Base-by-base conservation (phyloP, 1,140 invertebrate genomes). In the Brachionus plicatilis region DNA sequence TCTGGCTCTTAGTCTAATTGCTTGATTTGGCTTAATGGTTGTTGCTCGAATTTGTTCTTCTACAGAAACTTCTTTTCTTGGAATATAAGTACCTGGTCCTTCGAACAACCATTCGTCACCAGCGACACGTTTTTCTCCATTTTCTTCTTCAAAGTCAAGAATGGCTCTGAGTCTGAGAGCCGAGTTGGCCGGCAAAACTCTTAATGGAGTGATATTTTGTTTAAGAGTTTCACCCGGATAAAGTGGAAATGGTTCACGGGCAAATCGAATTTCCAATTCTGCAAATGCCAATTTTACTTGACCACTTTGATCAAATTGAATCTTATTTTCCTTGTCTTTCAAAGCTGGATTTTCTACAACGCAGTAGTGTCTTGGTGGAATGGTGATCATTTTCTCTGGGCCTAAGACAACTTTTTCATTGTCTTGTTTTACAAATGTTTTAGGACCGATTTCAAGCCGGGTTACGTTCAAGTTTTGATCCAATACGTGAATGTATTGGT, bases 401-500 rank as follows among this genome's bases (percentile, higher is more conserved):
- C 88, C 88, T 80, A 88, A 86, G 7, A 90, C 88, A 53, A 90
- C 88, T 84, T 89, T 89, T 84, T 91, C 91, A 90, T 91, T 90
- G 84, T 91, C 91, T 85, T 91, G 89, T 72, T 90, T 84, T 82
- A 91, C 89, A 86, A 88, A 91, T 7, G 91, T 91, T 85, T 91
- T 87, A 29, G 91, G 91, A 68, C 91, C 91, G 85, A 90, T 88
- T 85, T 91, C 90, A 29, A 91, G 86, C 83, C 89, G 86, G 8
- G 91, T 91, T 11, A 91, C 89, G 88, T 91, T 91, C 17, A 88
- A 87, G 68, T 91, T 91, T 86, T 91, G 90, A 86, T 91, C 91
- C 24, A 91, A 86, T 24, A 91, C 91, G 88, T 91, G 91, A 20
- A 91, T 86, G 85, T 90, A 91, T 78, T 88, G 89, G 84, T 91